These are phyloP conservation scores for Chamaea fasciata DNA, from an alignment of 2,113 vertebrate genomes.

Conservation along the genomic window DNA sequence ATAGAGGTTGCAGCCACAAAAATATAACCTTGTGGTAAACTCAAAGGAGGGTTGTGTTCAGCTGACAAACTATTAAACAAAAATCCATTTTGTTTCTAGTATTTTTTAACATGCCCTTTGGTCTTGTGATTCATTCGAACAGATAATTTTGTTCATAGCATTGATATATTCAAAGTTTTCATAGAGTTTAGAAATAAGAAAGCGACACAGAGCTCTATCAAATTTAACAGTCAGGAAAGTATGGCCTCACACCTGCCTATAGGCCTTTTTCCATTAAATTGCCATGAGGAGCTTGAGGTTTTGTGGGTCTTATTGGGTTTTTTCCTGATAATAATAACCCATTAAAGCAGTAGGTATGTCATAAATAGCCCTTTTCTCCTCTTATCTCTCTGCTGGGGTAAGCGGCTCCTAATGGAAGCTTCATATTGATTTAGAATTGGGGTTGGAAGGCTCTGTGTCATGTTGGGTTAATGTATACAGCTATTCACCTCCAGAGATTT, in stretches of 20 bases:
- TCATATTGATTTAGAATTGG: constrained; percentile 36
- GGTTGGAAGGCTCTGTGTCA: constrained; percentile 18
- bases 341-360: constrained; percentile 19
- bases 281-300: not conserved
- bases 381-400: constrained; percentile 17
- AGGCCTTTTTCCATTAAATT: not conserved
- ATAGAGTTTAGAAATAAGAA: not conserved
- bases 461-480: constrained; percentile 7
- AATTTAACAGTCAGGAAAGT: not conserved
- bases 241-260: not conserved
- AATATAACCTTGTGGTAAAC: not conserved
- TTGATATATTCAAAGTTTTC: not conserved
- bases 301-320: not conserved
- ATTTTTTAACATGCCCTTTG: not conserved
- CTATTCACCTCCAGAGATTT: constrained; percentile 5
- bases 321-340: not conserved
- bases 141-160: not conserved
- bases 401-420: constrained; percentile 17
- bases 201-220: not conserved
- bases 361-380: constrained; percentile 5
- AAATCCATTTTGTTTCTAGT: not conserved
- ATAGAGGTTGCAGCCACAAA: not conserved
- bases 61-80: not conserved
- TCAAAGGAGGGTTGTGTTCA: not conserved
- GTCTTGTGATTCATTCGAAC: not conserved